These are phyloP conservation scores for Cladorhizidae sp. DNA, from an alignment of 37 sponge, comb jelly and placozoan genomes.

Conservation along the genomic window DNA sequence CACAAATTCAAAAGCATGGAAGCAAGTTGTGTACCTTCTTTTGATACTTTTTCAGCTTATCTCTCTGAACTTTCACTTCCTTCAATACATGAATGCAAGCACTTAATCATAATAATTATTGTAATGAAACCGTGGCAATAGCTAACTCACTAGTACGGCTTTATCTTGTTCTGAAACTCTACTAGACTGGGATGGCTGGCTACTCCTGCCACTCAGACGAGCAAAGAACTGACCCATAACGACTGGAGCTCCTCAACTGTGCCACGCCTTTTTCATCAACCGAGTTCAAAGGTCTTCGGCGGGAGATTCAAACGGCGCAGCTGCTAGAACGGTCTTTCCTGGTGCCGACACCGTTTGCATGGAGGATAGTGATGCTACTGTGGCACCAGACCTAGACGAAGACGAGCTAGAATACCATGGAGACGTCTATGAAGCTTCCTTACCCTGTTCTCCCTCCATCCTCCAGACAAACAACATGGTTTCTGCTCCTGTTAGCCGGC, in stretches of 20 bases:
- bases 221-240: conserved; percentile 30
- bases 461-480: no score
- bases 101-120: background rate
- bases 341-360: background rate
- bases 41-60: conserved; percentile 91
- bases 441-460: no score
- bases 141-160: conserved; percentile 81
- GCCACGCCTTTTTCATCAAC: background rate
- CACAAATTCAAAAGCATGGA: no score
- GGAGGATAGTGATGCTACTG: conserved; percentile 74
- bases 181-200: conserved; percentile 11
- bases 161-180: conserved; percentile 90
- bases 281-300: background rate
- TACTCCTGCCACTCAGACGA: background rate
- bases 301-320: background rate
- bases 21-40: no score
- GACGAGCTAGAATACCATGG: no score
- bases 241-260: no score
- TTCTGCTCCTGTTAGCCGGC: no score
- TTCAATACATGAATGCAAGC: conserved; percentile 6
- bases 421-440: no score
- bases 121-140: background rate
- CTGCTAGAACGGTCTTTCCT: no score
- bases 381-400: background rate
- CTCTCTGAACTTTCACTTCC: conserved; percentile 89